Evolutionary conservation across 2,888 invertebrate genomes (phyloP).

Genomic region (Folsomia manolachei): DNA sequence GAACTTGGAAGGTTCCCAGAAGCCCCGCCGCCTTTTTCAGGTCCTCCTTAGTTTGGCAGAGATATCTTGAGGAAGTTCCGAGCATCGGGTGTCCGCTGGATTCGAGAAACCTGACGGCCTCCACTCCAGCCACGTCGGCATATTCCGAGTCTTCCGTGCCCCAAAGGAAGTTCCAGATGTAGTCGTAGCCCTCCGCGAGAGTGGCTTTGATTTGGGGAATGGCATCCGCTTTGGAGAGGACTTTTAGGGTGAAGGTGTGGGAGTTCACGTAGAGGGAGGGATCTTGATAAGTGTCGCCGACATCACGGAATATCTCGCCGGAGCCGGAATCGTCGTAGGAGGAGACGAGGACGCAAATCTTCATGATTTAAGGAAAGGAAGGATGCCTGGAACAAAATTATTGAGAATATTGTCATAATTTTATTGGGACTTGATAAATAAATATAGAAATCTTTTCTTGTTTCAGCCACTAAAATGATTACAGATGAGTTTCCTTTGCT

Average conservation of each 20-base stretch:
- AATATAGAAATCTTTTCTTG: no score
- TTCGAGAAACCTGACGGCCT: background rate
- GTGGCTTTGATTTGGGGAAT: background rate
- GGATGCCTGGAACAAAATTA: no score
- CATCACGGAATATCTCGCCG: background rate
- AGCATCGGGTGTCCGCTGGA: background rate
- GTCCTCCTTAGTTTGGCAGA: background rate
- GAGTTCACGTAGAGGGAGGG: background rate
- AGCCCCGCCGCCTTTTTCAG: background rate
- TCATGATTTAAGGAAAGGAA: no score
- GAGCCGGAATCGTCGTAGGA: background rate
- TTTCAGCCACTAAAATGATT: no score
- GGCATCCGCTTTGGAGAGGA: background rate
- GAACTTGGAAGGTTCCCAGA: no score
- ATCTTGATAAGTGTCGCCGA: background rate
- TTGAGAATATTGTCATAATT: no score
- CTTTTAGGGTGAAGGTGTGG: background rate
- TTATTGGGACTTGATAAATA: no score
- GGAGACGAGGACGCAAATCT: background rate
- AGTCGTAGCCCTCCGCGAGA: background rate
- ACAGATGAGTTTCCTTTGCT: no score
- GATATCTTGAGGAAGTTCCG: background rate
- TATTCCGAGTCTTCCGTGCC: background rate
- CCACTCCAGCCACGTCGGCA: background rate
- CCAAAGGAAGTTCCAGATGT: background rate